Conservation (phyloP, 2,113 vertebrate genomes). For the Sander vitreus region DNA sequence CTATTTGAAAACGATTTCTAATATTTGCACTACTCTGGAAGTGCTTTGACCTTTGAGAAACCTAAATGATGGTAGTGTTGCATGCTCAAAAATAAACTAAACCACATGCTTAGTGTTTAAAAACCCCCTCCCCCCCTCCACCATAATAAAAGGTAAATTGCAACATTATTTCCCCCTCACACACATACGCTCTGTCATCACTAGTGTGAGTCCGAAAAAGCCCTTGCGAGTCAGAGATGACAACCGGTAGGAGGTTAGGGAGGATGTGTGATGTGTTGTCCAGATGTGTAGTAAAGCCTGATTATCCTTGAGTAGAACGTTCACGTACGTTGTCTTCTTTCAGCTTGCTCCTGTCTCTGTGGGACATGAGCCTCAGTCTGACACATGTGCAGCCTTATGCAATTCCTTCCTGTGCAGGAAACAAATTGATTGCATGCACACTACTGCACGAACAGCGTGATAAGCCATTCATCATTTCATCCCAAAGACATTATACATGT, state of each 20-base stretch:
- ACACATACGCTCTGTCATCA: conserved; percentile 27
- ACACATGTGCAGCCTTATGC: conserved; percentile 1
- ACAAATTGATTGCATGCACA: conserved; percentile 23
- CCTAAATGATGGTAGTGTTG: conserved; percentile 18
- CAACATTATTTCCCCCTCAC: conserved; percentile 1
- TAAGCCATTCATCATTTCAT: conserved; percentile 38
- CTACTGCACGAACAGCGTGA: conserved; percentile 14
- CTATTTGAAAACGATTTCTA: conserved; percentile 24
- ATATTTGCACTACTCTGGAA: conserved; percentile 29
- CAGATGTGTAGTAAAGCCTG: conserved; percentile 69
- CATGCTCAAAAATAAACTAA: conserved; percentile 43
- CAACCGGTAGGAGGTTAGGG: conserved; percentile 27
- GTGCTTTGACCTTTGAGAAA: conserved; percentile 32
- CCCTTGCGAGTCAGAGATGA: conserved; percentile 25
- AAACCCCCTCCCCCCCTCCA: neutral
- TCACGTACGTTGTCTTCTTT: conserved; percentile 49
- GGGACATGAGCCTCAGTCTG: conserved; percentile 14
- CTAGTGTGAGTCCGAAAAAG: neutral
- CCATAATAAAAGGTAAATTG: conserved; percentile 7
- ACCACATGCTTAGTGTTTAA: conserved; percentile 41
- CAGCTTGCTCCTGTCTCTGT: conserved; percentile 25
- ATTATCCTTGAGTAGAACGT: conserved; percentile 42
- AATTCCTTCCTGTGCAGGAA: conserved; percentile 31
- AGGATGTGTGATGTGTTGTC: conserved; percentile 54
- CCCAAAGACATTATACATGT: conserved; percentile 5